Evolutionary conservation across 2,113 vertebrate genomes (phyloP).

Genomic region (Panurus biarmicus): DNA sequence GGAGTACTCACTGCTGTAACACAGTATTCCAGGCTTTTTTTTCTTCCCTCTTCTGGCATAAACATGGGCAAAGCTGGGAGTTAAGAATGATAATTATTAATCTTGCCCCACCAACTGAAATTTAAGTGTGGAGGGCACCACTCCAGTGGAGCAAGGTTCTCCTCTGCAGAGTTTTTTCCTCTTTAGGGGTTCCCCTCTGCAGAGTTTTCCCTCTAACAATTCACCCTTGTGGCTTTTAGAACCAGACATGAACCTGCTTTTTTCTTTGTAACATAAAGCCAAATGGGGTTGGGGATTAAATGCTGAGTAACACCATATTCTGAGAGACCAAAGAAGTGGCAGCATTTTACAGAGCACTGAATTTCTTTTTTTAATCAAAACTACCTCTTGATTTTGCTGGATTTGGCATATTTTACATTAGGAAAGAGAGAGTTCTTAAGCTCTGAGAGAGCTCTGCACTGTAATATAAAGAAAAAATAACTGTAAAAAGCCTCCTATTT

Average conservation of each 20-base stretch:
- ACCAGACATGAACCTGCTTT: neutral
- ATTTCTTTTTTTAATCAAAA: neutral
- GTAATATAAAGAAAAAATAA: neutral
- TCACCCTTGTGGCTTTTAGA: neutral
- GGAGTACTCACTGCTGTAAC: neutral
- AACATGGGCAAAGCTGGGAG: neutral
- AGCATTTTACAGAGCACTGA: neutral
- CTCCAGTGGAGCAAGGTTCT: neutral
- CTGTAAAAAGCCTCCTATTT: neutral
- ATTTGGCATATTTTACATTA: neutral
- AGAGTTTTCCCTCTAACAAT: neutral
- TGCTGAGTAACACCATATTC: neutral
- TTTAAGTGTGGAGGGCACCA: neutral
- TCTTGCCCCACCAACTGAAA: neutral
- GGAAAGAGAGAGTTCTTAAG: too few relatives aligned
- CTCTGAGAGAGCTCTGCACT: neutral
- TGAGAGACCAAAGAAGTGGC: neutral
- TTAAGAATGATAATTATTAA: neutral
- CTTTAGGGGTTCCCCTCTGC: too few relatives aligned
- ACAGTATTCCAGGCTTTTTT: neutral
- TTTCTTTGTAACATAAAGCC: neutral
- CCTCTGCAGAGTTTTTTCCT: neutral
- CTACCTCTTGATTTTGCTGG: neutral
- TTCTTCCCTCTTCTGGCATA: neutral
- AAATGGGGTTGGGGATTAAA: neutral